Base-by-base conservation (phyloP, 1,140 invertebrate genomes). In the Drosophila biarmipes region DNA sequence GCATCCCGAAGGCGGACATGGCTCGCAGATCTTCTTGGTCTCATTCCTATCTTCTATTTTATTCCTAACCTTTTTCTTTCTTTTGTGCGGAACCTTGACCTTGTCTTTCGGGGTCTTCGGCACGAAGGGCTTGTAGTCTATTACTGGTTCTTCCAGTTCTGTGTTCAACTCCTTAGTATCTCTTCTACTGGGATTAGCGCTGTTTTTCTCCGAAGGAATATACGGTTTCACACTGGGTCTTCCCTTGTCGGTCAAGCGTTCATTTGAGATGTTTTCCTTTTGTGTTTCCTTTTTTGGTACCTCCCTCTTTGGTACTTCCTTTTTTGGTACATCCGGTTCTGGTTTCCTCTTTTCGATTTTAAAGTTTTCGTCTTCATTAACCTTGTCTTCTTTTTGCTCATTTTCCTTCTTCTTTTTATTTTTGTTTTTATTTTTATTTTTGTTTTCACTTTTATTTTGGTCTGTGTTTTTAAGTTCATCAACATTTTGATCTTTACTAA, bases 1-100 rank as follows among this genome's bases (percentile, higher is more conserved):
- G 19, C 80, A 84, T 5, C n/a, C 38, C 2, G 10, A n/a, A 8
- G 45, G 52, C 0, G 48, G 46, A 15, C 37, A 27, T 0, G 19
- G 17, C 0, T 4, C 1, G 27, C 27, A 31, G 17, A n/a, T 1
- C 1, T 54, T 43, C 3, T 52, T 21, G 27, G 3, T 4, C 14
- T n/a, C 19, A 8, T 64, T 11, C 11, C 7, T 43, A 8, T 11
- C 10, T 10, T 12, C 29, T 7, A 2, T 10, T 10, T 27, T 12
- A 5, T 34, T 49, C 14, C 11, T 15, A 12, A 19, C 10, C 8
- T 15, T 46, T 6, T 17, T 8, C 2, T 21, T 45, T 4, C 0
- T 14, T 6, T 57, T 34, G 24, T 12, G n/a, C 8, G 8, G 31
- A 4, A 4, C 1, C 8, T 27, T 31, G 0, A 8, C 5, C 10